Evolutionary conservation across 2,797 vertebrate genomes (phyloP).

Genomic region (Gymnoscopelus braueri): DNA sequence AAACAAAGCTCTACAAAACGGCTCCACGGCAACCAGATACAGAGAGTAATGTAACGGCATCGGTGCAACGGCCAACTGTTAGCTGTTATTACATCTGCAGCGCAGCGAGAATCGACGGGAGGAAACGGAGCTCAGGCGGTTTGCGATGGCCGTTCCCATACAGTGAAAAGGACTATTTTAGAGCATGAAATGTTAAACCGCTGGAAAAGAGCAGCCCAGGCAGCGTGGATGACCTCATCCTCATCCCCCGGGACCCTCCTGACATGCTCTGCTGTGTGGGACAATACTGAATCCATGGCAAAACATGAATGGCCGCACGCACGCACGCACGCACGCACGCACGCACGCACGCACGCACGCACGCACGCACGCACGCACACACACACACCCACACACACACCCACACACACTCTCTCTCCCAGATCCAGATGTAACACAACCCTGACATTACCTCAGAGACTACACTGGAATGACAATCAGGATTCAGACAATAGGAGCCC

Average conservation of each 20-base stretch:
- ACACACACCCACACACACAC: constrained; percentile 37
- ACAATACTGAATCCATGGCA: constrained; percentile 74
- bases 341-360: constrained; percentile 37
- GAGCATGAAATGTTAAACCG: constrained; percentile 74
- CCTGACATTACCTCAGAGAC: constrained; percentile 75
- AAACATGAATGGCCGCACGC: constrained; percentile 63
- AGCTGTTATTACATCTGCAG: constrained; percentile 31
- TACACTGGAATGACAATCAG: constrained; percentile 59
- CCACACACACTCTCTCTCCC: background rate
- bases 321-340: constrained; percentile 41
- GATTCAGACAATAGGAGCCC: constrained; percentile 58
- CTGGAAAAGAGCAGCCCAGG: constrained; percentile 61
- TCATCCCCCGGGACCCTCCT: constrained; percentile 67
- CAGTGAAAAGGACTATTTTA: constrained; percentile 64
- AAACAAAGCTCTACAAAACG: constrained; percentile 5
- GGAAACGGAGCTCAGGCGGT: constrained; percentile 23
- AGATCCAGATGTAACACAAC: constrained; percentile 70
- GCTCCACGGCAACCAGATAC: constrained; percentile 7
- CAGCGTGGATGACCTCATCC: constrained; percentile 71
- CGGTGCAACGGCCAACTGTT: background rate
- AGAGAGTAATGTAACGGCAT: constrained; percentile 4
- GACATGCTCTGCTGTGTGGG: constrained; percentile 67
- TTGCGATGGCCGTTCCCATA: constrained; percentile 56
- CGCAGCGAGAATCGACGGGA: constrained; percentile 17
- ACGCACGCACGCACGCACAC: constrained; percentile 41